Percentiles rank a stretch among this genome's conserved stretches.
These are phyloP conservation scores for Sminthurides aquaticus DNA, from an alignment of 2,888 invertebrate genomes.

Conservation along the genomic window DNA sequence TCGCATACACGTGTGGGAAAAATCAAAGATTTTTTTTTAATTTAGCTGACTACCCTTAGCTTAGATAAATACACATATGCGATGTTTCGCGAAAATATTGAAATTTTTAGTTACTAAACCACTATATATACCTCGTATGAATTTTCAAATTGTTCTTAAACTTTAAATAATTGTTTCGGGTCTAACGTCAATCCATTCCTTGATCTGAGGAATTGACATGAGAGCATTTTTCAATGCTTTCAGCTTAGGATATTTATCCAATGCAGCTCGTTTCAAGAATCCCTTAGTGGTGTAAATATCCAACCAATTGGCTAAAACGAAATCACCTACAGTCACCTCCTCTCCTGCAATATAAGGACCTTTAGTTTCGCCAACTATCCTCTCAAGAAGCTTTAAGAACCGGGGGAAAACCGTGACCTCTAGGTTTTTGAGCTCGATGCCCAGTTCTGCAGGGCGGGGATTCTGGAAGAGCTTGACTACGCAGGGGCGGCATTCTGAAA, in stretches of 20 bases:
- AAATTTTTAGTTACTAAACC: neutral
- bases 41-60: too few relatives aligned
- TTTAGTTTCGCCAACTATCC: constrained; percentile 3
- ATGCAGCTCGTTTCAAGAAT: neutral
- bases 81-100: neutral
- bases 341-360: constrained; percentile 11
- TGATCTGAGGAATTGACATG: constrained; percentile 1
- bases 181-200: constrained; percentile 3
- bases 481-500: neutral
- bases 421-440: neutral
- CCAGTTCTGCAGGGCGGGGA: neutral
- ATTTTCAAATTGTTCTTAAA: too few relatives aligned
- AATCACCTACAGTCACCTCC: constrained; percentile 10
- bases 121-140: too few relatives aligned
- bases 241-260: constrained; percentile 8
- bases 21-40: too few relatives aligned
- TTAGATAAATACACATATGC: neutral
- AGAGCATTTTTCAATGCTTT: neutral
- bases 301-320: constrained; percentile 13
- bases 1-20: too few relatives aligned
- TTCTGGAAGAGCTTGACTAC: neutral
- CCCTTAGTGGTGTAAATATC: neutral
- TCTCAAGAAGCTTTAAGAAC: neutral
- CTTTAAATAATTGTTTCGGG: constrained; percentile 6
- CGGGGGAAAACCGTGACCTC: neutral